Evolutionary conservation across 2,888 invertebrate species (phyloP).

Genomic region (Protonemura montana): DNA sequence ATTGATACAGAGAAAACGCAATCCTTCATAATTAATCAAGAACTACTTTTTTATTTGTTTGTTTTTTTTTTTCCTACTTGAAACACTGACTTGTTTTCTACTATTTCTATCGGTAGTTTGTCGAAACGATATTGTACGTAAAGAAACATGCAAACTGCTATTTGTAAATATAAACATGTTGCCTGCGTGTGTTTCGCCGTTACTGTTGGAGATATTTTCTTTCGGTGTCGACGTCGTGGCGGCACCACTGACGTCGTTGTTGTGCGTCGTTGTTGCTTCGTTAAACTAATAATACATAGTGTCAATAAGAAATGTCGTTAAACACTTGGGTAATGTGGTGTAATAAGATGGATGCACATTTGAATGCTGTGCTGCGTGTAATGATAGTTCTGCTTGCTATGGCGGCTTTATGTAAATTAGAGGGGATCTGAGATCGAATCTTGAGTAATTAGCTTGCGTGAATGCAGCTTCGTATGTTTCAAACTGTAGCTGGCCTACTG

Average conservation of each 20-base stretch:
- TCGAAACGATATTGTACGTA: background rate
- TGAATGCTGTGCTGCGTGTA: too few species aligned
- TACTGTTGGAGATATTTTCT: background rate
- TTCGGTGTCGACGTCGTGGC: too few species aligned
- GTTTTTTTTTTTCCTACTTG: background rate
- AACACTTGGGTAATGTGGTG: too few species aligned
- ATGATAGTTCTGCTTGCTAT: too few species aligned
- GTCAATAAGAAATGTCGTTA: background rate
- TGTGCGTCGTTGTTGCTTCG: background rate
- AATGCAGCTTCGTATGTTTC: too few species aligned
- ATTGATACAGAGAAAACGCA: background rate
- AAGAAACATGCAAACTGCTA: background rate
- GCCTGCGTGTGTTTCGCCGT: background rate
- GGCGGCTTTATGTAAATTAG: too few species aligned
- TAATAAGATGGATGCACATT: too few species aligned
- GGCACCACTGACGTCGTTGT: background rate
- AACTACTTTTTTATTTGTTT: background rate
- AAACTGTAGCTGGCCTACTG: too few species aligned
- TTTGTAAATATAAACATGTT: background rate
- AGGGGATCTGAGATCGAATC: too few species aligned
- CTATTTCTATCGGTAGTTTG: background rate
- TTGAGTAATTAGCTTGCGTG: too few species aligned
- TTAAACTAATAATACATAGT: background rate
- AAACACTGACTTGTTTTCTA: background rate
- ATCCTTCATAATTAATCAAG: slow-evolving; percentile 19